Evolutionary conservation across 2,888 invertebrate species (phyloP), one percentile per base, ranked within the genome.

Genomic region (Crossocerus cetratus): DNA sequence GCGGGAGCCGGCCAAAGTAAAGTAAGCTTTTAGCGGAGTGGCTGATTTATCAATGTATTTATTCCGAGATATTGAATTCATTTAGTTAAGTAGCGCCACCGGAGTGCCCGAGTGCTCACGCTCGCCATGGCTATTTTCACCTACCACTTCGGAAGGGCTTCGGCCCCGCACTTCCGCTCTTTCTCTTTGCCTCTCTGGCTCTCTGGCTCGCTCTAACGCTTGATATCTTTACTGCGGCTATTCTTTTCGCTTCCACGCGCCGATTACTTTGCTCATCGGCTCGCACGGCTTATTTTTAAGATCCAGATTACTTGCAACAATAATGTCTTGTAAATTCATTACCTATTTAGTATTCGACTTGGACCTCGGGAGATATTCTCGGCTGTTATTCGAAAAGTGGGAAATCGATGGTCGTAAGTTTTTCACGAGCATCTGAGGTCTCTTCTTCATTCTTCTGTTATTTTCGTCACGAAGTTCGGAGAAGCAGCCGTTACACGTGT

Each of bases 41-140:
- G 87, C 89, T 89, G 89, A 90, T 90, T 90, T 89, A 89, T 90
- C 90, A 89, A 89, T 89, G 89, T 89, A 90, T 90, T 90, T 89
- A 90, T 89, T 89, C 90, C 89, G 83, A 87, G 88, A 89, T 90
- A 90, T 89, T 89, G 89, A 89, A 90, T 89, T 90, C 88, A 89
- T 89, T 89, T 87, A 86, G 88, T 88, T 89, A 87, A 90, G 89
- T 88, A 87, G 86, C 80, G 82, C 82, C 77, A 74, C 74, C 74
- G 72, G 69, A 72, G 72, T 32, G 32, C 32, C 54, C 70, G 74
- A 72, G 57, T 69, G 71, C 64, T 62, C 76, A 61, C 66, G 61
- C 59, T 73, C 63, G 66, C 74, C 71, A 77, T 62, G 76, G 78
- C 74, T 81, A 84, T 84, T 84, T 82, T 84, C 78, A 81, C 84